These are phyloP conservation scores for Luffia ferchaultella DNA, from an alignment of 2,888 invertebrate genomes.

Conservation along the genomic window DNA sequence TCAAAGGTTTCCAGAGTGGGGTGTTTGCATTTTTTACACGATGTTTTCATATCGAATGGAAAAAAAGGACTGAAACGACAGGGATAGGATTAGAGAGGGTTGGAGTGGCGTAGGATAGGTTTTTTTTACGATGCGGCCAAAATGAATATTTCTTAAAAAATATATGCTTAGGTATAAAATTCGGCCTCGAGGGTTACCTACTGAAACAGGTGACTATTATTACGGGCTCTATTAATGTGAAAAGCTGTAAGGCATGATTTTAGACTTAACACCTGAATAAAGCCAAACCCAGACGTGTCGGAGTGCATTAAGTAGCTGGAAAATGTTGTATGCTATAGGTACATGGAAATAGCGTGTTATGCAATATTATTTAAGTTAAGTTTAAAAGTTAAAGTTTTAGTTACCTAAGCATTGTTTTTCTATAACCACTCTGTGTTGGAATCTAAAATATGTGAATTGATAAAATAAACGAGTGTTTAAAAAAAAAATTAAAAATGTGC, in stretches of 20 bases:
- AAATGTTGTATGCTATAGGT: too few species aligned
- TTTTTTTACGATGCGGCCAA: conserved; percentile 49
- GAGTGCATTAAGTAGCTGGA: too few species aligned
- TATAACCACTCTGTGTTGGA: conserved; percentile 15
- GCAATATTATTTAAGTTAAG: conserved; percentile 12
- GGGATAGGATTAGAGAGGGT: conserved; percentile 43
- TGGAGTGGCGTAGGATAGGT: conserved; percentile 32
- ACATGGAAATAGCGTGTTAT: too few species aligned
- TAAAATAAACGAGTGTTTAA: not conserved
- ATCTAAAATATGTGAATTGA: conserved; percentile 25
- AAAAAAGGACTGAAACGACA: conserved; percentile 51
- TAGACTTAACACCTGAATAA: too few species aligned
- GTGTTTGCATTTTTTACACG: too few species aligned
- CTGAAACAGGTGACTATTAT: too few species aligned
- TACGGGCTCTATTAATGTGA: too few species aligned
- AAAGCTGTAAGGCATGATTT: too few species aligned
- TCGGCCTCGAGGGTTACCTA: too few species aligned
- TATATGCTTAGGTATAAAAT: too few species aligned
- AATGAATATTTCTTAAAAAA: conserved; percentile 10
- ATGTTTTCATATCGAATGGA: conserved; percentile 5
- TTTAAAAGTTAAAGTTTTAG: conserved; percentile 13
- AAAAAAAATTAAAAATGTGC: conserved; percentile 15
- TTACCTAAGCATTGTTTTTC: conserved; percentile 1
- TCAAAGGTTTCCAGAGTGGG: too few species aligned
- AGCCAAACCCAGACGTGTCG: too few species aligned